Evolutionary conservation across 2,797 vertebrate genomes (phyloP).

Genomic region (Cyprinodon diabolis): DNA sequence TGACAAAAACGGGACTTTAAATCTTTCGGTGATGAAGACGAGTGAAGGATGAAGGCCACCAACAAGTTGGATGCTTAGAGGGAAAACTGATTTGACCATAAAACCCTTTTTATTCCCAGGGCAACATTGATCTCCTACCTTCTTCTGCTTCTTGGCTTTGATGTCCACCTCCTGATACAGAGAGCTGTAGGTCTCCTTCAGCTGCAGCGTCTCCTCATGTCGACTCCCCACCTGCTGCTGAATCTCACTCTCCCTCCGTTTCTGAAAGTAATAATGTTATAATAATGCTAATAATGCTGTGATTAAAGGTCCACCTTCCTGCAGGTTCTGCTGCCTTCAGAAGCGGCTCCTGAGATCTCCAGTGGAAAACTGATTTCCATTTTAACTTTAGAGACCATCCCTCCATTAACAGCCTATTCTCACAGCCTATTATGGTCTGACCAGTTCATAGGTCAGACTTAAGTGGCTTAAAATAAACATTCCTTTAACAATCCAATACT

Average conservation of each 20-base stretch:
- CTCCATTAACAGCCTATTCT: background rate
- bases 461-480: background rate
- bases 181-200: constrained; percentile 97
- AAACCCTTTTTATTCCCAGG: no score
- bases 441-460: background rate
- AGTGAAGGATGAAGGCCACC: no score
- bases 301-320: no score
- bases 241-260: constrained; percentile 95
- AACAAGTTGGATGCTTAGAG: no score
- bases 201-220: constrained; percentile 94
- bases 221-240: constrained; percentile 95
- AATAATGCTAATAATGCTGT: no score
- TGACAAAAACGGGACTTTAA: background rate
- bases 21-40: background rate
- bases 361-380: no score
- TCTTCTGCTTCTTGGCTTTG: constrained; percentile 98
- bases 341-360: no score
- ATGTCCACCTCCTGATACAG: constrained; percentile 98
- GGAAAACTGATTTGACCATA: no score
- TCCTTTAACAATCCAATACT: no score
- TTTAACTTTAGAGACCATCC: no score
- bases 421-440: background rate
- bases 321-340: no score
- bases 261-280: constrained; percentile 73
- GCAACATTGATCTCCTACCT: constrained; percentile 76